Evolutionary conservation across 2,888 invertebrate genomes (phyloP).

Genomic region (Sphinx pinastri): DNA sequence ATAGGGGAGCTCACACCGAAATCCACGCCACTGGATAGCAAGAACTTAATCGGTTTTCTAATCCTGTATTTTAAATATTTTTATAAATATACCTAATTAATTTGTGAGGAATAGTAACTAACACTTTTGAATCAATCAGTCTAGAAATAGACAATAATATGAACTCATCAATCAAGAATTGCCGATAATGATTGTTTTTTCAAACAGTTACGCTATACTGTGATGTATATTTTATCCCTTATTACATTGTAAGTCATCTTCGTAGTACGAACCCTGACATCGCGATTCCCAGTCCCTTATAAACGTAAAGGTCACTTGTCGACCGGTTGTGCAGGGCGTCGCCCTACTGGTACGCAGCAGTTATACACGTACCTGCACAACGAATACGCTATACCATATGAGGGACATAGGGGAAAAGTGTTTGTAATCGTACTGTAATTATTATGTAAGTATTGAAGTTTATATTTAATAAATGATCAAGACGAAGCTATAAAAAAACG

Average conservation of each 20-base stretch:
- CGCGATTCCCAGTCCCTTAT: constrained; percentile 24
- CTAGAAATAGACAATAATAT: too few species aligned
- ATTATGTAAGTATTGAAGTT: too few species aligned
- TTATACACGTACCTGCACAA: constrained; percentile 22
- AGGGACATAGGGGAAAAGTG: not conserved
- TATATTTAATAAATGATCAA: too few species aligned
- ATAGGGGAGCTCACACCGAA: not conserved
- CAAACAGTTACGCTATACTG: too few species aligned
- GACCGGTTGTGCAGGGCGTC: constrained; percentile 64
- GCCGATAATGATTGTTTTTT: not conserved
- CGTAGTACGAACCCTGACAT: constrained; percentile 26
- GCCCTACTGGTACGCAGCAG: constrained; percentile 55
- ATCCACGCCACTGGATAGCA: not conserved
- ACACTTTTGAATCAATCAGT: too few species aligned
- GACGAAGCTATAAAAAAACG: too few species aligned
- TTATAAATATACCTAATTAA: too few species aligned
- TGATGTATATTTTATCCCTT: not conserved
- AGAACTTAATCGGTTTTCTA: too few species aligned
- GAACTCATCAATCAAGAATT: not conserved
- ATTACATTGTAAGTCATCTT: not conserved
- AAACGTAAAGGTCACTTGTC: constrained; percentile 71
- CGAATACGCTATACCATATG: not conserved
- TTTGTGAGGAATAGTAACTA: too few species aligned
- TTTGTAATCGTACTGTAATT: not conserved
- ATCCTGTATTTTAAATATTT: too few species aligned